These are phyloP conservation scores for Lagocephalus sceleratus DNA, from an alignment of 2,797 vertebrate genomes.

Conservation along the genomic window DNA sequence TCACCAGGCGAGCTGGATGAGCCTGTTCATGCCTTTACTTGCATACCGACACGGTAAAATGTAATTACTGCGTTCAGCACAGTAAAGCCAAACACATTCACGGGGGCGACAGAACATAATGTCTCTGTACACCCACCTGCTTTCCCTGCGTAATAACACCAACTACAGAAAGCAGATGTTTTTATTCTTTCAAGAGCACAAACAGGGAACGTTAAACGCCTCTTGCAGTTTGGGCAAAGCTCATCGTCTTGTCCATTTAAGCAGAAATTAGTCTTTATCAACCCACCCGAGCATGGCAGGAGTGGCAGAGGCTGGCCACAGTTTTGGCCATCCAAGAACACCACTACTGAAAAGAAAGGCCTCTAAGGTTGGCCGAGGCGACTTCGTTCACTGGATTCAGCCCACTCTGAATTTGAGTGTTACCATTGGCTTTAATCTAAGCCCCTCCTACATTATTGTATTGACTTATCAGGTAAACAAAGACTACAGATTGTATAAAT, in stretches of 20 bases:
- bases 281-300: background rate
- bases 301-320: too few species aligned
- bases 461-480: too few species aligned
- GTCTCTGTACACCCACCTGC: slow-evolving; percentile 12
- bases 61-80: slow-evolving; percentile 17
- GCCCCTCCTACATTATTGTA: too few species aligned
- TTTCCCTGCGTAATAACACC: background rate
- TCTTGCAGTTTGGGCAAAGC: slow-evolving; percentile 1
- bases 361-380: too few species aligned
- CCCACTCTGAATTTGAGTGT: too few species aligned
- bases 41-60: slow-evolving; percentile 15
- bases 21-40: slow-evolving; percentile 16
- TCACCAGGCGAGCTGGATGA: slow-evolving; percentile 13
- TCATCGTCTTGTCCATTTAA: background rate
- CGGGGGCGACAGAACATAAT: slow-evolving; percentile 19
- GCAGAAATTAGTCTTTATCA: background rate
- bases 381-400: too few species aligned
- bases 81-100: slow-evolving; percentile 11
- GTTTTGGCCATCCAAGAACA: too few species aligned
- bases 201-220: background rate
- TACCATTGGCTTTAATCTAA: too few species aligned
- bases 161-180: slow-evolving; percentile 5
- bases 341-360: too few species aligned
- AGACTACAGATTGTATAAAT: too few species aligned
- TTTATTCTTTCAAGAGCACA: background rate